A percentile compares a stretch with the other conserved stretches of the same genome.
phyloP scores from a whole-genome alignment of 2,113 vertebrate genomes.

The Empidonax traillii region DNA sequence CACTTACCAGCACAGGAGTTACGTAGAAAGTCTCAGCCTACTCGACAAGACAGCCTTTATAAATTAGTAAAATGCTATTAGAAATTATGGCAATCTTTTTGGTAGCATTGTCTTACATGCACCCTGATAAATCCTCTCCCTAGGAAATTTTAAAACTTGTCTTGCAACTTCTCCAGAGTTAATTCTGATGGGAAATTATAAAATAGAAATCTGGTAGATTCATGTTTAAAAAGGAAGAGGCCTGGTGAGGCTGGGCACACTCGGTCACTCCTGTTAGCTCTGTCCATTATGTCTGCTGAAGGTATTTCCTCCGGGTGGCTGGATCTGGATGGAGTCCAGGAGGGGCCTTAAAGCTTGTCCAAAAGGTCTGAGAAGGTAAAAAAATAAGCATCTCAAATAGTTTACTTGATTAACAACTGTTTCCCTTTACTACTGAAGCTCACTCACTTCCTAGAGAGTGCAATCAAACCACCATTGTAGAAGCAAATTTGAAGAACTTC shows the following conservation, averaged over 20 bases:
- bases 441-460: not conserved
- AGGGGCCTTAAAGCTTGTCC: slow-evolving; percentile 91
- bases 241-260: slow-evolving; percentile 61
- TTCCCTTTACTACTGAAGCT: not conserved
- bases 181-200: slow-evolving; percentile 78
- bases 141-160: slow-evolving; percentile 66
- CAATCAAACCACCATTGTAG: not conserved
- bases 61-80: slow-evolving; percentile 76
- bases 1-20: slow-evolving; percentile 54
- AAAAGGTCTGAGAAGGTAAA: slow-evolving; percentile 82
- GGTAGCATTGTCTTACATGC: slow-evolving; percentile 70
- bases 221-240: slow-evolving; percentile 78
- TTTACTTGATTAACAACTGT: not conserved
- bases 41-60: slow-evolving; percentile 72
- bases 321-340: slow-evolving; percentile 86
- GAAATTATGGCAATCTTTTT: slow-evolving; percentile 69
- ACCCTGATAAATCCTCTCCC: slow-evolving; percentile 70
- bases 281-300: slow-evolving; percentile 86
- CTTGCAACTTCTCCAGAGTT: slow-evolving; percentile 63
- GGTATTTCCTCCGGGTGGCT: slow-evolving; percentile 83
- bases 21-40: slow-evolving; percentile 68
- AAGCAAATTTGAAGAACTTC: not conserved
- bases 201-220: slow-evolving; percentile 79
- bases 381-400: not conserved
- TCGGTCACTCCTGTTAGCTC: slow-evolving; percentile 75